phyloP scores from a whole-genome alignment of 2,888 invertebrate genomes.

The Sabatieria punctata region DNA sequence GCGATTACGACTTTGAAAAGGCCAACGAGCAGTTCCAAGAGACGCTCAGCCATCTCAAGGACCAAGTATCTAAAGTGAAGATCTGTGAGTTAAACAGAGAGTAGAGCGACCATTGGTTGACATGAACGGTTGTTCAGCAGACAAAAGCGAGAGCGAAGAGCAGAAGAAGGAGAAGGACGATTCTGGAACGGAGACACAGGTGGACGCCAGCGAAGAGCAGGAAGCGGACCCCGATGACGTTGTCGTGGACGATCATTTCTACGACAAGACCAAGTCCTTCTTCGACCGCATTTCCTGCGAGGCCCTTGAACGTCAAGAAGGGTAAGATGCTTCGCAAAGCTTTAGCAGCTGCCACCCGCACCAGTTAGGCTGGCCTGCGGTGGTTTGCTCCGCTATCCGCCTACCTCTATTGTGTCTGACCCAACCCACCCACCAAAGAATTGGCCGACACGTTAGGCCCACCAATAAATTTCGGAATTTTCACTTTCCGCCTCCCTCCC shows the following conservation, averaged over 20 bases:
- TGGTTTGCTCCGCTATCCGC: background rate
- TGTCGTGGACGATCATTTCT: conserved; percentile 46
- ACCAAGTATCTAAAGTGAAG: conserved; percentile 7
- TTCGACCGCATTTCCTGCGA: conserved; percentile 97
- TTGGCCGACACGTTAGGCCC: no score
- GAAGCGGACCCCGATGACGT: no score
- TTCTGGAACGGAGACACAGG: no score
- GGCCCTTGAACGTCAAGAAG: conserved; percentile 37
- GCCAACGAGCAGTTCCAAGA: conserved; percentile 85
- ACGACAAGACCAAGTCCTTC: conserved; percentile 88
- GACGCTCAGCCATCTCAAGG: conserved; percentile 15
- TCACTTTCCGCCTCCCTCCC: no score
- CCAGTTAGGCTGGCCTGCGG: background rate
- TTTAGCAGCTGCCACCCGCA: background rate
- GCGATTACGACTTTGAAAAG: conserved; percentile 92
- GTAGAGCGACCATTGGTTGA: background rate
- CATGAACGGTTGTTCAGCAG: background rate
- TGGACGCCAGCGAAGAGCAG: no score
- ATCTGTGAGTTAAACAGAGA: background rate
- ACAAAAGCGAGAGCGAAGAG: background rate
- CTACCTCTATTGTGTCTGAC: background rate
- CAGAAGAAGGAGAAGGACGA: conserved; percentile 10
- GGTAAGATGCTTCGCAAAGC: background rate
- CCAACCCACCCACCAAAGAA: no score
- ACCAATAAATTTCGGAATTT: no score